Percentiles rank a stretch among this genome's conserved stretches.
Conservation (phyloP, 1,140 invertebrate species). For the Drosophila kurseongensis region DNA sequence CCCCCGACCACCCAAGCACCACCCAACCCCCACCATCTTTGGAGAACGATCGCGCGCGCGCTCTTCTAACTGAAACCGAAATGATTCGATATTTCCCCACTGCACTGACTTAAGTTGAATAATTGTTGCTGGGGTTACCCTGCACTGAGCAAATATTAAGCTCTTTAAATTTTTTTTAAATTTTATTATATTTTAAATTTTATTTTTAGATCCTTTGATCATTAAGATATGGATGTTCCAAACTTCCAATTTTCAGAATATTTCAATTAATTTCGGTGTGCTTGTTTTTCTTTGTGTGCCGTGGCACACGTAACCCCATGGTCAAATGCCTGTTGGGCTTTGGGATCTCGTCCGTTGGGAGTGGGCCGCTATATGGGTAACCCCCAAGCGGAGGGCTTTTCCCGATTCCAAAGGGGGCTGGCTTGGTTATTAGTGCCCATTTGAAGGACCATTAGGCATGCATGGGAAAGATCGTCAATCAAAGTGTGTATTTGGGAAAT, state of each 20-base stretch:
- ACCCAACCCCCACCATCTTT: background rate
- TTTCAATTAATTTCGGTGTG: too few relatives aligned
- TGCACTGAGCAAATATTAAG: conserved; percentile 6
- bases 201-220: too few relatives aligned
- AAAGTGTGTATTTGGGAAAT: conserved; percentile 17
- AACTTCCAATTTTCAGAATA: too few relatives aligned
- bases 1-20: background rate
- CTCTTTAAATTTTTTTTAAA: background rate
- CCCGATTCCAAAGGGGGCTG: conserved; percentile 24
- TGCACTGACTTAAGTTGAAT: conserved; percentile 32
- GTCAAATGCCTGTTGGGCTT: background rate
- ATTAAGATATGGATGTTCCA: too few relatives aligned
- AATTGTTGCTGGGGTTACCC: conserved; percentile 31
- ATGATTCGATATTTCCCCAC: conserved; percentile 69
- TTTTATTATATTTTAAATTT: too few relatives aligned
- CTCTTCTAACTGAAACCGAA: conserved; percentile 73
- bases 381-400: conserved; percentile 51
- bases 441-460: conserved; percentile 67
- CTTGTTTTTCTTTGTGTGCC: background rate
- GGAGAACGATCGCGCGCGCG: conserved; percentile 23
- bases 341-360: conserved; percentile 9
- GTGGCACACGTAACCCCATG: conserved; percentile 30
- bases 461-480: conserved; percentile 30
- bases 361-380: conserved; percentile 28
- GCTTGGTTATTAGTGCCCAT: conserved; percentile 30